phyloP scores from a whole-genome alignment of 2,888 invertebrate genomes.

The Netelia melanura region DNA sequence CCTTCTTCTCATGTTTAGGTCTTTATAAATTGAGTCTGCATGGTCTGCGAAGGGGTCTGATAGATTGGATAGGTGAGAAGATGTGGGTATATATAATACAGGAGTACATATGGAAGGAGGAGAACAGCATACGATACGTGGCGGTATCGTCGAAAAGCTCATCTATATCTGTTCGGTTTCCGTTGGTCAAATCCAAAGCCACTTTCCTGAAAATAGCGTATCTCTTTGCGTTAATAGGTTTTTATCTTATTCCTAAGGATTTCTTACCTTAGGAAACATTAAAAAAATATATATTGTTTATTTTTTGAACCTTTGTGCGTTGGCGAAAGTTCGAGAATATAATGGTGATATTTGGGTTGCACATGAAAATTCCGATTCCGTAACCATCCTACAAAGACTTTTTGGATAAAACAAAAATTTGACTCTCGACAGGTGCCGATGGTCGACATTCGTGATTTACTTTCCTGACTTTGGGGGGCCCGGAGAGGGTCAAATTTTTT shows the following conservation, averaged over 20 bases:
- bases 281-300: too few relatives aligned
- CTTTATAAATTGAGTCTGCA: conserved; percentile 68
- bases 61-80: conserved; percentile 60
- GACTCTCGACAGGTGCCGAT: too few relatives aligned
- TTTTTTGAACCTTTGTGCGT: too few relatives aligned
- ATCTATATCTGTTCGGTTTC: conserved; percentile 51
- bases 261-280: too few relatives aligned
- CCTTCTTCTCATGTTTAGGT: conserved; percentile 53
- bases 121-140: not conserved
- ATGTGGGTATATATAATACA: conserved; percentile 26
- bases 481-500: too few relatives aligned
- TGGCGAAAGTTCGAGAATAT: too few relatives aligned
- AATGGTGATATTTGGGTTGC: too few relatives aligned
- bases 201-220: not conserved
- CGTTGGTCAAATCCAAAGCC: conserved; percentile 36
- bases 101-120: not conserved
- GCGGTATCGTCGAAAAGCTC: conserved; percentile 54
- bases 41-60: conserved; percentile 58
- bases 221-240: not conserved
- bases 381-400: too few relatives aligned
- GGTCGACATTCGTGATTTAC: too few relatives aligned
- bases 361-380: too few relatives aligned
- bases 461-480: too few relatives aligned
- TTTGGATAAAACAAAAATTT: too few relatives aligned
- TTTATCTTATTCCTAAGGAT: not conserved